These are phyloP conservation scores for Myotis pilosus DNA, from an alignment of 2,797 vertebrate genomes.

Conservation along the genomic window DNA sequence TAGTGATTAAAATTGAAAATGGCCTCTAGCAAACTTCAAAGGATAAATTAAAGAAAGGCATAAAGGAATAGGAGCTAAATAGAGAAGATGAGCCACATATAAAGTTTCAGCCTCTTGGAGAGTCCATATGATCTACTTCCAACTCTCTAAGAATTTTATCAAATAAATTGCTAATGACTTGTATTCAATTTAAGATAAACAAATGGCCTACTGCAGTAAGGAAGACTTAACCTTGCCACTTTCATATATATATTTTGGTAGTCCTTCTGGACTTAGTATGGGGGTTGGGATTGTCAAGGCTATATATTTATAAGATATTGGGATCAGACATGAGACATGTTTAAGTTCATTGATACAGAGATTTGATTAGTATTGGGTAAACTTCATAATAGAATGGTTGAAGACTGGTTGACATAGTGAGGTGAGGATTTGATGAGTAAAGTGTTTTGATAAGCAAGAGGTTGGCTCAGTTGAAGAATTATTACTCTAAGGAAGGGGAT, in stretches of 20 bases:
- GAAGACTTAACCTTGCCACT: not conserved
- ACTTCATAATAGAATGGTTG: not conserved
- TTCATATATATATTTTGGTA: not conserved
- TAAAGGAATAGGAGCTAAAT: not conserved
- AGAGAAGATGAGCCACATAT: not conserved
- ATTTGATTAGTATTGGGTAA: not conserved
- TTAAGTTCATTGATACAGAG: not conserved
- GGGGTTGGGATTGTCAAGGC: not conserved
- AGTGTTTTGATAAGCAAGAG: constrained; percentile 33
- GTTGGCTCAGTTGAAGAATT: not conserved
- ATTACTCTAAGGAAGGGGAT: not conserved
- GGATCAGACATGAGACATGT: not conserved
- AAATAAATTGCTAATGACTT: not conserved
- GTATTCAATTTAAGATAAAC: not conserved
- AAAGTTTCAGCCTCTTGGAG: not conserved
- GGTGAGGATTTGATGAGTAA: not conserved
- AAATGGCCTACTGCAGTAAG: not conserved
- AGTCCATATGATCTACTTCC: not conserved
- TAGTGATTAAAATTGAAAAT: not conserved
- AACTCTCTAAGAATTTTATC: not conserved
- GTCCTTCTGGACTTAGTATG: not conserved
- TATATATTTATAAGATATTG: not conserved
- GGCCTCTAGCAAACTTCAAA: not conserved
- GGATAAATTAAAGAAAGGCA: not conserved
- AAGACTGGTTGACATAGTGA: not conserved